Conservation (phyloP, 2,797 vertebrate genomes). For the Coregonus suidteri region DNA sequence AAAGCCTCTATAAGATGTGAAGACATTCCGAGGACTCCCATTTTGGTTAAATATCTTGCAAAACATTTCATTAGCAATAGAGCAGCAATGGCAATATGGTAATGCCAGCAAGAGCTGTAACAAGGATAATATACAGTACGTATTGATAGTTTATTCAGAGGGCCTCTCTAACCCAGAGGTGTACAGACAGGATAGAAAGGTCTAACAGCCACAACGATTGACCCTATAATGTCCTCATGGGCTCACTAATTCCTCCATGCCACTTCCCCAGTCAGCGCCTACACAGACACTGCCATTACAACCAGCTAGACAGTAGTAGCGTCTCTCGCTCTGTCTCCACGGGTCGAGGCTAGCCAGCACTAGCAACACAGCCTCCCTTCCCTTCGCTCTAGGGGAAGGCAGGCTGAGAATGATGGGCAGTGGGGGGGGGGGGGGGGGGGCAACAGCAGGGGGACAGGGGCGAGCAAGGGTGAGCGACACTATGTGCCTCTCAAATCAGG, state of each 20-base stretch:
- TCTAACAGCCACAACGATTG: not conserved
- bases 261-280: slow-evolving; percentile 42
- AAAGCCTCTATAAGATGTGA: slow-evolving; percentile 67
- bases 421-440: slow-evolving; percentile 22
- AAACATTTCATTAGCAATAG: no score
- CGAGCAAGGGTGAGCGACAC: slow-evolving; percentile 72
- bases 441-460: slow-evolving; percentile 72
- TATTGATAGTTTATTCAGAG: no score
- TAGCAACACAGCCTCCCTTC: not conserved
- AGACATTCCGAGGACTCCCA: not conserved
- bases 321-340: slow-evolving; percentile 1
- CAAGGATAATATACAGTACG: not conserved
- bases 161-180: not conserved
- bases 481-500: slow-evolving; percentile 81
- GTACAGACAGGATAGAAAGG: not conserved
- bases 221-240: not conserved
- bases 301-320: not conserved
- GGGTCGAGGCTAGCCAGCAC: not conserved
- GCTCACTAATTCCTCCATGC: slow-evolving; percentile 37
- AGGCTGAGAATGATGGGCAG: slow-evolving; percentile 65
- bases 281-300: slow-evolving; percentile 18
- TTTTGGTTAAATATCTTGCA: slow-evolving; percentile 52
- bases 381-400: slow-evolving; percentile 9
- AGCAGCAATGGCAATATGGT: not conserved
- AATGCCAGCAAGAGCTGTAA: not conserved